Evolutionary conservation across 2,797 vertebrate genomes (phyloP), one percentile per base, ranked within the genome.

Genomic region (Parotocinclus haroldoi): DNA sequence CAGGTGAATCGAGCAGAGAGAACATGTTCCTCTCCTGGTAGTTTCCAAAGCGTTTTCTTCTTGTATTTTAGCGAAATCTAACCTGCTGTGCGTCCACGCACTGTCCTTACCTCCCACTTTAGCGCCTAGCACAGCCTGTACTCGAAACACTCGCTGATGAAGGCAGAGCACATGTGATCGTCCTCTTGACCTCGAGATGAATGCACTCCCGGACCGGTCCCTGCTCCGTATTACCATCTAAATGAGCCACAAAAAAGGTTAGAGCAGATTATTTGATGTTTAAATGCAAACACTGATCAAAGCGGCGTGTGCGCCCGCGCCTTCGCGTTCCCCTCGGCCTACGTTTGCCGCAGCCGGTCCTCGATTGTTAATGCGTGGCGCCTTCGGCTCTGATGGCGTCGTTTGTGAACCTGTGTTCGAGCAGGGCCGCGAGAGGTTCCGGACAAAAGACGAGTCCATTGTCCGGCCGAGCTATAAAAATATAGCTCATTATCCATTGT

Each of bases 401-500:
- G 63, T 75, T 60, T 58, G 42, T 55, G 52, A 39, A 49, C 10
- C 27, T 36, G 67, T 45, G 51, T 56, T 50, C 11, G 36, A 37
- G 54, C 40, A 45, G 45, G 55, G 27, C 36, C 27, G 60, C 45
- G 69, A 66, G 71, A 72, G 69, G 78, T 64, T 72, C 69, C 8
- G 61, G 45, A 73, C 42, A 56, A 74, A 62, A 69, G 68, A 74
- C 86, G 81, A 73, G 57, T 68, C 81, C 83, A 90, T 92, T 93
- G 90, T 93, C 79, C 74, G 58, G 78, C 84, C 89, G 87, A 85
- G 90, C 87, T 87, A 79, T 92, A 86, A 87, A 85, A 87, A 91
- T 91, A 91, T 83, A 84, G 91, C 89, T 96, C 89, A 95, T 96
- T 95, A 93, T 94, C 93, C 89, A 94, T 96, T 96, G 92, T 96